Evolutionary conservation across 2,888 invertebrate species (phyloP).

Genomic region (Drosophila kambysellisi): DNA sequence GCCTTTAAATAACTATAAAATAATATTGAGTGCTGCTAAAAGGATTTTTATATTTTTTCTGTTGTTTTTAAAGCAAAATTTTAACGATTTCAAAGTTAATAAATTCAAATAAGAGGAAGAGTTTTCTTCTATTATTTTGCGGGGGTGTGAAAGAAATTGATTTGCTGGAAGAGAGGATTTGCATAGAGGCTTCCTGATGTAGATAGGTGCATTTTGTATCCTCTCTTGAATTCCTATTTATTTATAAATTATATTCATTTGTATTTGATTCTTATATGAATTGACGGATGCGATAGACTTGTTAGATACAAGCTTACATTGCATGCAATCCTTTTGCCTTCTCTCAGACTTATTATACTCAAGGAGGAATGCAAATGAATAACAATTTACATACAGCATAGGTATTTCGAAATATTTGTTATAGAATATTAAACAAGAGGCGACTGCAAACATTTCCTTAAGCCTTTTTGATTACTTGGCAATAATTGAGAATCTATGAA

Average conservation of each 20-base stretch:
- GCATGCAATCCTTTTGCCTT: not conserved
- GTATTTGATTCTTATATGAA: not conserved
- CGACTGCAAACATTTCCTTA: not conserved
- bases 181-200: not conserved
- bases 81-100: not conserved
- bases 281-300: not conserved
- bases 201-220: not conserved
- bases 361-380: not conserved
- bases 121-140: not conserved
- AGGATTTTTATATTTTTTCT: not conserved
- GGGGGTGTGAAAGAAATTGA: not conserved
- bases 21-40: not conserved
- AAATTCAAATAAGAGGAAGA: not conserved
- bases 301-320: not conserved
- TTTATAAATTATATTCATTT: not conserved
- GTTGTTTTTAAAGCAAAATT: not conserved
- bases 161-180: not conserved
- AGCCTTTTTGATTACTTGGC: not conserved
- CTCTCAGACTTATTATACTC: not conserved
- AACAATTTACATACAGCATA: not conserved
- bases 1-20: not conserved
- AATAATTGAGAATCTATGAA: constrained; percentile 15
- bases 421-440: not conserved
- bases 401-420: too few species aligned
- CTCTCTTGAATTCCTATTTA: not conserved